A percentile compares a stretch with the other conserved stretches of the same genome.
Conservation (phyloP, 2,113 vertebrate species). For the Platysteira castanea region DNA sequence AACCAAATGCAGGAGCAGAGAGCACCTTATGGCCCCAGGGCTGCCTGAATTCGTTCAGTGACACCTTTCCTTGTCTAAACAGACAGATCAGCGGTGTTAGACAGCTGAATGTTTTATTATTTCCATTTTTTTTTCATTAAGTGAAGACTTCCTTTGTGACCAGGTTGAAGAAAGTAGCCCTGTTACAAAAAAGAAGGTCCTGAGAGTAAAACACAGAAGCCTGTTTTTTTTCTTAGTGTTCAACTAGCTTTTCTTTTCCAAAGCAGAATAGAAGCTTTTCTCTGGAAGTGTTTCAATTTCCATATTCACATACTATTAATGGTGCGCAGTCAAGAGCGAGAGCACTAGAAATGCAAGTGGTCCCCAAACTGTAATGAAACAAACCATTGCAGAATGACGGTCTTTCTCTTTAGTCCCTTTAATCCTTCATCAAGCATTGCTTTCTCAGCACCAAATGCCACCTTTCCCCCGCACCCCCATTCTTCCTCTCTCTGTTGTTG, state of each 20-base stretch:
- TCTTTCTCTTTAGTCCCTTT: conserved; percentile 12
- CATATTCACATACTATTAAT: conserved; percentile 46
- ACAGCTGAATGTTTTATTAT: conserved; percentile 31
- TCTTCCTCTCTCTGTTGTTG: not conserved
- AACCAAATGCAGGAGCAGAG: not conserved
- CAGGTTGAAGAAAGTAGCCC: conserved; percentile 74
- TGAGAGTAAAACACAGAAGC: conserved; percentile 78
- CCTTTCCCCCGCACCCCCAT: not conserved
- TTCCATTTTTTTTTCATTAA: not conserved
- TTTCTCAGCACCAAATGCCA: conserved; percentile 48
- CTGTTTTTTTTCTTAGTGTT: conserved; percentile 69
- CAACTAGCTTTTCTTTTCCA: conserved; percentile 47
- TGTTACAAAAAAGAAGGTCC: conserved; percentile 75
- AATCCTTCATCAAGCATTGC: conserved; percentile 53
- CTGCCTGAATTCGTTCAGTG: conserved; percentile 12
- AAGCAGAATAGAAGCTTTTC: conserved; percentile 42
- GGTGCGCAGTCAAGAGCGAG: conserved; percentile 42
- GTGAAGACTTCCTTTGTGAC: conserved; percentile 63
- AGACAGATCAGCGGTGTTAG: conserved; percentile 1
- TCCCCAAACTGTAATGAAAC: conserved; percentile 44
- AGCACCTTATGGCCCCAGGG: not conserved
- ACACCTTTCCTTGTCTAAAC: conserved; percentile 8
- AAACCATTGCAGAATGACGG: conserved; percentile 10
- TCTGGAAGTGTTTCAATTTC: conserved; percentile 56
- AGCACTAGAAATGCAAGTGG: conserved; percentile 30